Base-by-base conservation (phyloP, 2,113 vertebrate genomes). In the Amazona guildingii region DNA sequence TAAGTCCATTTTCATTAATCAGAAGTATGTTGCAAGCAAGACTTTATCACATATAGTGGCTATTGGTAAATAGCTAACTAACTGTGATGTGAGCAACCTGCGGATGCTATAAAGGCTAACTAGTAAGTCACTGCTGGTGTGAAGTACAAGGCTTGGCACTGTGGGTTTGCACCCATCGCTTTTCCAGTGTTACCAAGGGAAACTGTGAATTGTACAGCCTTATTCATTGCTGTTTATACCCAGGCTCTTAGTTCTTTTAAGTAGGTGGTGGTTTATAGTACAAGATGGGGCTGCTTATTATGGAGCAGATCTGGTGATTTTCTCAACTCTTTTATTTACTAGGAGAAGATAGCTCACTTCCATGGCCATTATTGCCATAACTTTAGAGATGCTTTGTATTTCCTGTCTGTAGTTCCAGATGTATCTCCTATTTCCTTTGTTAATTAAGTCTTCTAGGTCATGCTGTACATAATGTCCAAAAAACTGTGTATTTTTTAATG, bases 361-460 rank as follows among this genome's bases (percentile, higher is more conserved):
- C 48, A 61, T 16, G 11, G 49, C 17, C 62, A 23, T 88, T 68
- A 93, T 11, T 55, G 41, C 21, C 87, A 59, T 59, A 39, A 61
- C 37, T 85, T 90, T 21, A 63, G 43, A 93, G 14, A 35, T 37
- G 25, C 2, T 59, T 95, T 92, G 16, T 67, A 51, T 67, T 87
- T 90, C 78, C 75, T 59, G 44, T 79, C 70, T 79, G 19, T 28
- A 79, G 13, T 78, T 94, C 29, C 16, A 44, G 12, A 49, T 63
- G 41, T 75, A 46, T 85, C 21, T 78, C 52, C 51, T 64, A 14
- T 91, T 93, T 93, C 91, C 28, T 95, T 92, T 72, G 25, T 7
- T 82, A 90, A 87, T 87, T 74, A 88, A 87, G n/a, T 72, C n/a
- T 48, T 29, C 43, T 84, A 72, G 18, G 54, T 90, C 41, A n/a